Evolutionary conservation across 2,888 invertebrate species (phyloP), one percentile per base, ranked within the genome.

Genomic region (Isotomurus palustris): DNA sequence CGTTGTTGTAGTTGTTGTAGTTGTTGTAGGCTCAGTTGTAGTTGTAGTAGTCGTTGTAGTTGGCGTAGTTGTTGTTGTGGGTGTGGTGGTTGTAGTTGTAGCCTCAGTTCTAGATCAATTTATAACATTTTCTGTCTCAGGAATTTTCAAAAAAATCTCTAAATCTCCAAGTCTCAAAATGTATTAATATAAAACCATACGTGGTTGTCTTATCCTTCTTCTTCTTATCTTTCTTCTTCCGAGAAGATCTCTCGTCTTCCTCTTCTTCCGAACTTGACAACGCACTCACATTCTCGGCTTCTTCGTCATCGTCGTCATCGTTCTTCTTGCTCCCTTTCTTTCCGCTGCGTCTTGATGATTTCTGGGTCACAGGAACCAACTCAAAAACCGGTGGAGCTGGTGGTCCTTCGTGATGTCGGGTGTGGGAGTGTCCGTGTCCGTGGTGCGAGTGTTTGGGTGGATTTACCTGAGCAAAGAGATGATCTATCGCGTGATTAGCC

Each of bases 331-430:
- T 53, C 3, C 25, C 35, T 24, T 54, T 55, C 22, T 43, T 50
- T 5, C 47, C 47, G 24, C 17, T 47, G 25, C 47, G 5, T 25
- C 50, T 38, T n/a, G n/a, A 38, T 3, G 22, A 22, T 36, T 50
- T 49, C 12, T 35, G 41, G 14, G 36, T 56, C 8, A 63, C 57
- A 1, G 59, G 59, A 19, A 60, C 50, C 12, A 63, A 32, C 38
- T 63, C 62, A 41, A 63, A 63, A 28, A 59, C 56, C 1, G 61
- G 57, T 32, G 41, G 50, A 6, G 56, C 24, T 43, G 43, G 6
- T 28, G 41, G 25, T 24, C 40, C 14, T n/a, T n/a, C n/a, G n/a
- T n/a, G n/a, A n/a, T n/a, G n/a, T n/a, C n/a, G n/a, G n/a, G n/a
- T n/a, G n/a, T n/a, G n/a, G n/a, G n/a, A n/a, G n/a, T 12, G 32